Percentiles rank a stretch among this genome's conserved stretches.
phyloP scores from a whole-genome alignment of 92 coral and sea anemone genomes.

The Porites lobata region DNA sequence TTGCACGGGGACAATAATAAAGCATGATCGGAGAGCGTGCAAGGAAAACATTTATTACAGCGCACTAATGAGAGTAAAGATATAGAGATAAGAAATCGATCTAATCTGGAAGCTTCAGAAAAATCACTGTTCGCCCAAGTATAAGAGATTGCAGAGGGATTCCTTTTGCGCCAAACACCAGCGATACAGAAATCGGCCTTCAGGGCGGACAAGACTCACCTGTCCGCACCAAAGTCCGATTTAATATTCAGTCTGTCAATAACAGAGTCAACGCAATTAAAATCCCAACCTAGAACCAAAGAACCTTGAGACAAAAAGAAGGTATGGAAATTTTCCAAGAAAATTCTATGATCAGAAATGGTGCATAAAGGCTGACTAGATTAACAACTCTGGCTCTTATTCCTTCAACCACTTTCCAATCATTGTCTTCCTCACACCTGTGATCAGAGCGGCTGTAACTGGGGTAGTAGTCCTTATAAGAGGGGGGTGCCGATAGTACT shows the following conservation, averaged over 20 bases:
- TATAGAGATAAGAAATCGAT: not conserved
- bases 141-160: not conserved
- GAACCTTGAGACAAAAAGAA: no score
- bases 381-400: no score
- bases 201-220: not conserved
- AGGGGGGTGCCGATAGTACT: not conserved
- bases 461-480: no score
- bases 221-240: not conserved
- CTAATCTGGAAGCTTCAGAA: not conserved
- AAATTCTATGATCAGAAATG: no score
- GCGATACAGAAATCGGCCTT: not conserved
- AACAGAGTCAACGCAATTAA: slow-evolving; percentile 18
- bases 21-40: slow-evolving; percentile 5
- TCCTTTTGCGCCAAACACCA: slow-evolving; percentile 19
- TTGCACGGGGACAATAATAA: not conserved
- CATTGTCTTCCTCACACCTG: no score
- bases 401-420: no score
- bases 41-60: not conserved
- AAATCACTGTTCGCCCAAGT: slow-evolving; percentile 3
- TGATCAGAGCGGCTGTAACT: no score
- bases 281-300: not conserved
- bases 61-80: not conserved
- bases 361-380: no score
- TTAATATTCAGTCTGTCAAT: not conserved
- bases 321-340: no score